Conservation (phyloP, 2,888 invertebrate species). For the Rugalucina vietnamica region DNA sequence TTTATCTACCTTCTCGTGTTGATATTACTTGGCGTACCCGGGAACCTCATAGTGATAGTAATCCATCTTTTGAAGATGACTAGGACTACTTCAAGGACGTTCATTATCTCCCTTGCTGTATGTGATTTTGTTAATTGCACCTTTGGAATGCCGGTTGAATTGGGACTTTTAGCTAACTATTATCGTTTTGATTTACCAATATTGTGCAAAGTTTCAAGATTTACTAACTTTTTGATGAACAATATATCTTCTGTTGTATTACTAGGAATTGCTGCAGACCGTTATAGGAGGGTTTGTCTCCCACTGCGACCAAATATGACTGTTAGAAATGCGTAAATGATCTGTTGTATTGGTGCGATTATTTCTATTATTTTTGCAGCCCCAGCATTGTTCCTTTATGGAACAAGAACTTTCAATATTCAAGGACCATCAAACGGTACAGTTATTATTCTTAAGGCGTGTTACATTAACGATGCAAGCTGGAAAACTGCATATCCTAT, state of each 20-base stretch:
- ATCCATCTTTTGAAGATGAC: constrained; percentile 66
- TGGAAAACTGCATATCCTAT: constrained; percentile 56
- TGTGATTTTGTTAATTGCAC: constrained; percentile 70
- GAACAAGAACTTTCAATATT: constrained; percentile 52
- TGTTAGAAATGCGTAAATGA: constrained; percentile 57
- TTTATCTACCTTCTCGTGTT: constrained; percentile 65
- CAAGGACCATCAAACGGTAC: constrained; percentile 33
- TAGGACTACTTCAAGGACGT: constrained; percentile 62
- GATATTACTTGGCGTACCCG: constrained; percentile 69
- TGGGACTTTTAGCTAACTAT: constrained; percentile 59
- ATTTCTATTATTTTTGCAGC: constrained; percentile 60
- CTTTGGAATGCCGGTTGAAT: constrained; percentile 68
- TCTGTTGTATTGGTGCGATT: constrained; percentile 53
- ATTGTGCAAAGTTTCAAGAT: constrained; percentile 67
- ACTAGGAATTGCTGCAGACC: constrained; percentile 68
- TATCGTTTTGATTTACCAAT: constrained; percentile 64
- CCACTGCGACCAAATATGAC: constrained; percentile 65
- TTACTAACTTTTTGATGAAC: constrained; percentile 69
- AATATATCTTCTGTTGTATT: constrained; percentile 66
- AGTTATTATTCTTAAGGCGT: constrained; percentile 57
- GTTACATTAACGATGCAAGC: constrained; percentile 56
- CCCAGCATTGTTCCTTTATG: constrained; percentile 72
- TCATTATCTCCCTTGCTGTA: constrained; percentile 66
- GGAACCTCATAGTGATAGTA: constrained; percentile 65
- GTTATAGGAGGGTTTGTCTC: constrained; percentile 69